These are phyloP conservation scores for Cololabis saira DNA, from an alignment of 2,113 vertebrate species.

Conservation along the genomic window DNA sequence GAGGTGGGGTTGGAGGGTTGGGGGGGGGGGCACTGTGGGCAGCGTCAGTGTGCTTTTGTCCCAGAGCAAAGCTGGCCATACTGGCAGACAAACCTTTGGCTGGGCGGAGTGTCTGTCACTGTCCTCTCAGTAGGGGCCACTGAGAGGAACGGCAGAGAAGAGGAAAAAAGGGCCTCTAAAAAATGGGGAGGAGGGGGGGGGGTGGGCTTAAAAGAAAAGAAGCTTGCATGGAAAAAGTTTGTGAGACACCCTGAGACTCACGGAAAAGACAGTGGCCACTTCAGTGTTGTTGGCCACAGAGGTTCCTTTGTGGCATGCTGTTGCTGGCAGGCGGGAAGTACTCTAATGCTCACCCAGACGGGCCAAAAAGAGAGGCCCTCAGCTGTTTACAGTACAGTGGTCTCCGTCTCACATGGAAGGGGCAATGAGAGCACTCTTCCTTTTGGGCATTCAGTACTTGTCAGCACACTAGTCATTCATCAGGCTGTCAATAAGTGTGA, in stretches of 20 bases:
- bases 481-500: constrained; percentile 69
- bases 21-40: constrained; percentile 55
- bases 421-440: constrained; percentile 64
- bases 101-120: constrained; percentile 77
- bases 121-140: constrained; percentile 78
- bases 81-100: constrained; percentile 80
- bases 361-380: constrained; percentile 70
- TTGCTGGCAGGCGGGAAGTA: constrained; percentile 66
- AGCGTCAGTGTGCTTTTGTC: constrained; percentile 76
- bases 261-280: constrained; percentile 75
- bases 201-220: constrained; percentile 68
- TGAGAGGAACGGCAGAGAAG: constrained; percentile 72
- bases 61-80: constrained; percentile 74
- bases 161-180: constrained; percentile 71
- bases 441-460: constrained; percentile 65
- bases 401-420: constrained; percentile 66
- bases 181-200: constrained; percentile 54
- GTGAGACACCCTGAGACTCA: constrained; percentile 75
- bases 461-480: constrained; percentile 67
- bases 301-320: constrained; percentile 73
- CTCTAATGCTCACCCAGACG: constrained; percentile 71
- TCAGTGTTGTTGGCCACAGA: constrained; percentile 77
- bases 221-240: constrained; percentile 73
- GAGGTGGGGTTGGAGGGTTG: background rate
- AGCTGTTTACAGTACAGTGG: constrained; percentile 75